Conservation (phyloP, 2,113 vertebrate species). For the Gopherus evgoodei region DNA sequence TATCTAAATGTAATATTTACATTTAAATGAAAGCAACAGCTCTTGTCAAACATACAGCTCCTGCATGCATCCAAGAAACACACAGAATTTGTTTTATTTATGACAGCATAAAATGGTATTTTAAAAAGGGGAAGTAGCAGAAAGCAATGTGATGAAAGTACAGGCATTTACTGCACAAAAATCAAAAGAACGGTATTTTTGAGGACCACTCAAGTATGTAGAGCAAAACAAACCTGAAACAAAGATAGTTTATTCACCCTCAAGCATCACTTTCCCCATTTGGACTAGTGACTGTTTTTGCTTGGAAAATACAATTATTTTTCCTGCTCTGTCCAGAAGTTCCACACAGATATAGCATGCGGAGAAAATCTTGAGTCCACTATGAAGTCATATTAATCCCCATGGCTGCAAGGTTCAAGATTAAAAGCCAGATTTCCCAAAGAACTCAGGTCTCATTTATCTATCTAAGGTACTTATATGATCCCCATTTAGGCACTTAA, state of each 20-base stretch:
- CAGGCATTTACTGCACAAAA: slow-evolving; percentile 23
- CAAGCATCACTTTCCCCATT: background rate
- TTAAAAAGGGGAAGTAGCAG: slow-evolving; percentile 47
- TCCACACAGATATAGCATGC: slow-evolving; percentile 43
- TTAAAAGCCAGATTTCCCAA: slow-evolving; percentile 35
- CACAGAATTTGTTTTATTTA: slow-evolving; percentile 48
- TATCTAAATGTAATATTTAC: slow-evolving; percentile 9
- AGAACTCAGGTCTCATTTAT: slow-evolving; percentile 20
- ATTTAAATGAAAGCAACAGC: slow-evolving; percentile 34
- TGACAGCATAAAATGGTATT: slow-evolving; percentile 32
- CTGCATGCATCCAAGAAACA: slow-evolving; percentile 33
- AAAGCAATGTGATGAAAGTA: slow-evolving; percentile 44
- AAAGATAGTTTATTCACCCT: background rate
- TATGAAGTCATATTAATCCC: background rate
- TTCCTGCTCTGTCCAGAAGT: slow-evolving; percentile 40
- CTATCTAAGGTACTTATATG: background rate
- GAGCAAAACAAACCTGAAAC: slow-evolving; percentile 6
- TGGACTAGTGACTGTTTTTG: slow-evolving; percentile 32
- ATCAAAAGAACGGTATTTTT: slow-evolving; percentile 35
- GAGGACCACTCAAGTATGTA: slow-evolving; percentile 33
- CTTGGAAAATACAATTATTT: slow-evolving; percentile 52
- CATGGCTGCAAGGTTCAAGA: slow-evolving; percentile 39
- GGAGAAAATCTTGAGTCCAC: slow-evolving; percentile 27
- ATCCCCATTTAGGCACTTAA: background rate
- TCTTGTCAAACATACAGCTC: slow-evolving; percentile 22